Percentiles rank a stretch among this genome's conserved stretches.
These are phyloP conservation scores for Palythoa caribaeorum DNA, from an alignment of 92 coral and sea anemone species.

Conservation along the genomic window DNA sequence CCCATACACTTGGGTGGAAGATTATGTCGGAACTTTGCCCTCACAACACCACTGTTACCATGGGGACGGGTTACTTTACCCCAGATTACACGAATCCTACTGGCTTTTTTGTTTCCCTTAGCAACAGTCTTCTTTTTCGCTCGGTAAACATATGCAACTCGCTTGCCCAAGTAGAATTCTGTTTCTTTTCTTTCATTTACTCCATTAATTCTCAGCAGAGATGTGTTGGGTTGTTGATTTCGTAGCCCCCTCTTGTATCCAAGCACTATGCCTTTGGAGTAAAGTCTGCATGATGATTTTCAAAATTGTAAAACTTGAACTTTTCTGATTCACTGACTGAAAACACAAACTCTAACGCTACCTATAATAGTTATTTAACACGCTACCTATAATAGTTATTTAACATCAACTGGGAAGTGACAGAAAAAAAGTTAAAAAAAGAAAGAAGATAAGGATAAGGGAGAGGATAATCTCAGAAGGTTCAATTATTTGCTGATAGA, in stretches of 20 bases:
- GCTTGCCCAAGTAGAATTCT: slow-evolving; percentile 94
- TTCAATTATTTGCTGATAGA: no score
- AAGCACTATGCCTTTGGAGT: slow-evolving; percentile 96
- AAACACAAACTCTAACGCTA: no score
- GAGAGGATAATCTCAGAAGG: no score
- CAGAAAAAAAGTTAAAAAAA: no score
- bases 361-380: no score
- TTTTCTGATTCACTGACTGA: no score
- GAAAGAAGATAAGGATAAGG: no score
- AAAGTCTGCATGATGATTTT: slow-evolving; percentile 64
- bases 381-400: no score
- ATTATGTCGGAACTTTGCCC: slow-evolving; percentile 97
- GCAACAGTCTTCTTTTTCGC: slow-evolving; percentile 89
- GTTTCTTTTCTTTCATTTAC: slow-evolving; percentile 86
- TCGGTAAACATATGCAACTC: slow-evolving; percentile 96
- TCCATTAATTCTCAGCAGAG: slow-evolving; percentile 93
- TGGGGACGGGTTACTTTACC: slow-evolving; percentile 94
- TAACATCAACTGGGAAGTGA: no score
- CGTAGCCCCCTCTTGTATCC: slow-evolving; percentile 98
- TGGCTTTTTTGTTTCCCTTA: slow-evolving; percentile 90
- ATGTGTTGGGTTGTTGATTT: slow-evolving; percentile 96
- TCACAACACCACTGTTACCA: slow-evolving; percentile 99
- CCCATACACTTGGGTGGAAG: slow-evolving; percentile 99
- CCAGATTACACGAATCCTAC: slow-evolving; percentile 95
- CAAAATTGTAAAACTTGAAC: not conserved